Percentiles rank a stretch among this genome's conserved stretches.
These are phyloP conservation scores for Cremastinae sp. DNA, from an alignment of 2,888 invertebrate genomes.

Conservation along the genomic window DNA sequence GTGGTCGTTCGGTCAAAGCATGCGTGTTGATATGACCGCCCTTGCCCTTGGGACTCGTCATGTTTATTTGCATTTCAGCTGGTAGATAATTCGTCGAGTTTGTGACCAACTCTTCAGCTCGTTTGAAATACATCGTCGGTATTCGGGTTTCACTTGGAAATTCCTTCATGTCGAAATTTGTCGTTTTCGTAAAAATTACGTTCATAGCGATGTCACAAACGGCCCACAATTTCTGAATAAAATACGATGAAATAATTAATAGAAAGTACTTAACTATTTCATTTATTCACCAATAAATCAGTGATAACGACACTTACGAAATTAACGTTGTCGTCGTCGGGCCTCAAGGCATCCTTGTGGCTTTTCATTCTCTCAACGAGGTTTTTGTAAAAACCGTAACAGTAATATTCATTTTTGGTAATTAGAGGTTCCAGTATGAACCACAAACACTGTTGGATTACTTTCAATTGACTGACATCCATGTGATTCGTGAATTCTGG, in stretches of 20 bases:
- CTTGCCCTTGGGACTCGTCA: conserved; percentile 79
- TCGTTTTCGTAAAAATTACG: conserved; percentile 92
- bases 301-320: conserved; percentile 84
- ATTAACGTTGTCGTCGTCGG: conserved; percentile 91
- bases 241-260: conserved; percentile 5
- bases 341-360: conserved; percentile 93
- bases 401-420: conserved; percentile 95
- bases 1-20: conserved; percentile 77
- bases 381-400: conserved; percentile 96
- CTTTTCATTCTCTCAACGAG: conserved; percentile 97
- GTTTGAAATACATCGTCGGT: conserved; percentile 94
- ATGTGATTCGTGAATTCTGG: conserved; percentile 90
- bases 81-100: conserved; percentile 92
- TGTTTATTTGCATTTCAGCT: conserved; percentile 86
- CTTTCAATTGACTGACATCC: conserved; percentile 89
- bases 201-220: conserved; percentile 97
- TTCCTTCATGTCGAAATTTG: conserved; percentile 94
- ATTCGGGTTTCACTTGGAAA: conserved; percentile 92
- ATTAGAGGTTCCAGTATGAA: conserved; percentile 97
- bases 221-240: conserved; percentile 94
- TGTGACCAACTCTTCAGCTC: conserved; percentile 86
- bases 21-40: conserved; percentile 74
- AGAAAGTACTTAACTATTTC: background rate
- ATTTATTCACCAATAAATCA: background rate
- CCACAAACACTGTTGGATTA: conserved; percentile 93